phyloP scores from a whole-genome alignment of 2,113 vertebrate genomes.

The Corydoras sp. region DNA sequence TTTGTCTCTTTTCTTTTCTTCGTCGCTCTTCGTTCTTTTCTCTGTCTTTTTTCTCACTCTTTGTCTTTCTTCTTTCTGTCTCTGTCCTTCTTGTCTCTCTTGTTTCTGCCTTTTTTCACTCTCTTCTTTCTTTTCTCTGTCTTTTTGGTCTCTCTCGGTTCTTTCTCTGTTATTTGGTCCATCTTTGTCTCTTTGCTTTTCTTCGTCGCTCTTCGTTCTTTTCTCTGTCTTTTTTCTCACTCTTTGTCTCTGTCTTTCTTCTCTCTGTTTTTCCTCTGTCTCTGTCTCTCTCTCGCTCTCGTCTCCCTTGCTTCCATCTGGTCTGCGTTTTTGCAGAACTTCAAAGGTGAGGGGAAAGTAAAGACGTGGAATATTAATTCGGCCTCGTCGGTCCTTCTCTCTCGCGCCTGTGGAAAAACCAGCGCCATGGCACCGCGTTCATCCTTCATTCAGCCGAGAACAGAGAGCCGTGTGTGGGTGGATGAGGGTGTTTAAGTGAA shows the following conservation, averaged over 20 bases:
- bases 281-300: slow-evolving; percentile 16
- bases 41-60: too few relatives aligned
- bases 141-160: too few relatives aligned
- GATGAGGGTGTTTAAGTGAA: slow-evolving; percentile 7
- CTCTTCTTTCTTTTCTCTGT: too few relatives aligned
- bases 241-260: background rate
- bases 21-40: too few relatives aligned
- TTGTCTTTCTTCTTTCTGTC: too few relatives aligned
- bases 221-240: too few relatives aligned
- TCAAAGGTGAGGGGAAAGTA: slow-evolving; percentile 38
- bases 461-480: slow-evolving; percentile 11
- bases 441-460: slow-evolving; percentile 24
- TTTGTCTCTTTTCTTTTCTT: too few relatives aligned
- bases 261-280: slow-evolving; percentile 5
- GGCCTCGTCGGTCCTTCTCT: slow-evolving; percentile 32
- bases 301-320: slow-evolving; percentile 34
- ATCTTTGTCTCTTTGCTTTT: too few relatives aligned
- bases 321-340: slow-evolving; percentile 44
- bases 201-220: too few relatives aligned
- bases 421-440: slow-evolving; percentile 14
- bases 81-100: too few relatives aligned
- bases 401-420: slow-evolving; percentile 13
- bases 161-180: too few relatives aligned
- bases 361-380: slow-evolving; percentile 40
- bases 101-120: too few relatives aligned